phyloP scores from a whole-genome alignment of 2,113 vertebrate species.

The Ceratotherium simum region DNA sequence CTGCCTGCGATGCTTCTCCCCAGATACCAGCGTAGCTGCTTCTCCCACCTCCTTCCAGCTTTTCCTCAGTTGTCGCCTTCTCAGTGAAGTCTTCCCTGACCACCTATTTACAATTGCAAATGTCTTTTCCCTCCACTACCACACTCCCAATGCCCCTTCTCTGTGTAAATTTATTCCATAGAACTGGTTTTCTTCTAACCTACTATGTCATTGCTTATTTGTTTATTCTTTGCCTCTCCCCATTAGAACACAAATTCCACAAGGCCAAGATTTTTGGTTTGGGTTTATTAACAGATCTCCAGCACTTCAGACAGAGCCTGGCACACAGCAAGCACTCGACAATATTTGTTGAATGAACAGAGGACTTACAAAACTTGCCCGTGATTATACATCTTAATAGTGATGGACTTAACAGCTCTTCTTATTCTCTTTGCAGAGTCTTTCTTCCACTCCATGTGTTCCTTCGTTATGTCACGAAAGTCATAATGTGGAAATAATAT shows the following conservation, averaged over 20 bases:
- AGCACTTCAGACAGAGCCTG: not conserved
- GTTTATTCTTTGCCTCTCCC: not conserved
- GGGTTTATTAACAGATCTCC: not conserved
- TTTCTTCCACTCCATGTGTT: not conserved
- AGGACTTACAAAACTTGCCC: not conserved
- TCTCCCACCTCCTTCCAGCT: not conserved
- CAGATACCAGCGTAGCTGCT: not conserved
- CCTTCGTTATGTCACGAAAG: not conserved
- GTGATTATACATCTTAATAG: not conserved
- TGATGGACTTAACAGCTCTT: not conserved
- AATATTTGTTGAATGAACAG: not conserved
- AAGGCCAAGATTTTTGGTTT: not conserved
- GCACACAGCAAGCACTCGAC: not conserved
- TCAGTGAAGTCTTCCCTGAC: not conserved
- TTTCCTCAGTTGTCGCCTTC: not conserved
- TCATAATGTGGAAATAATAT: conserved; percentile 5
- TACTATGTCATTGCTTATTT: not conserved
- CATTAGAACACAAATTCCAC: not conserved
- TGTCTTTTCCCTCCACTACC: not conserved
- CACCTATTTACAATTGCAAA: not conserved
- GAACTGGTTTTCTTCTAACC: not conserved
- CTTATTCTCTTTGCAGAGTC: not conserved
- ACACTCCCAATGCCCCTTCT: not conserved
- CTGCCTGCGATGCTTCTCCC: not conserved
- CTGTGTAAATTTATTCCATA: not conserved